Evolutionary conservation across 1,140 invertebrate species (phyloP), one percentile per base, ranked within the genome.

Genomic region (Aleiodes sp.): DNA sequence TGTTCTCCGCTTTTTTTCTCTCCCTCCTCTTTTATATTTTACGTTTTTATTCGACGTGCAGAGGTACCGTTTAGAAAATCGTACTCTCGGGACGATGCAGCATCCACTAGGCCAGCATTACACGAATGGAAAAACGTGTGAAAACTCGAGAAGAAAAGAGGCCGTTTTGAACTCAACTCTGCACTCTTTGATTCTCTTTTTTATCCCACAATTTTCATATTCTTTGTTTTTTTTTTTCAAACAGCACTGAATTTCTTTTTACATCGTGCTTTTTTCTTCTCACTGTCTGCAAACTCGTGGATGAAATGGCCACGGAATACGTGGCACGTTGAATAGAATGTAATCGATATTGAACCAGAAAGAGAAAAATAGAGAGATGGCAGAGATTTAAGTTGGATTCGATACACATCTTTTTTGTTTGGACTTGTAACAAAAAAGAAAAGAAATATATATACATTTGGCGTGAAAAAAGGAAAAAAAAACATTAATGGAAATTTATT

Each of bases 11-110:
- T 21, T 62, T 41, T 26, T 37, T 26, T 35, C 57, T 33, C 29
- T n/a, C 41, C 41, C 21, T 35, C 65, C 16, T 12, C 52, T 24
- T 57, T 57, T 24, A 65, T 65, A 57, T 46, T 56, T n/a, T 56
- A 56, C 52, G 52, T 67, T 67, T n/a, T 43, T 43, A 43, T 43
- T 43, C 39, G 39, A 43, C 39, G 43, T 33, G 33, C 65, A 46
- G 57, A 67, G 56, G 41, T 67, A 67, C 65, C 65, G 65, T 67
- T 67, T 67, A 67, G 46, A 43, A 46, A 67, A 67, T 67, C 65
- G 65, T 56, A 29, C 46, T 67, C 43, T 14, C 16, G 52, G 65
- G 31, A 26, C 33, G 33, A 63, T 37, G 33, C 39, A 43, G 8
- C 39, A 16, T 4, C 52, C 26, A 8, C 19, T 57, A 24, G 21